Evolutionary conservation across 2,888 invertebrate genomes (phyloP).

Genomic region (Acanthosepion esculentum): DNA sequence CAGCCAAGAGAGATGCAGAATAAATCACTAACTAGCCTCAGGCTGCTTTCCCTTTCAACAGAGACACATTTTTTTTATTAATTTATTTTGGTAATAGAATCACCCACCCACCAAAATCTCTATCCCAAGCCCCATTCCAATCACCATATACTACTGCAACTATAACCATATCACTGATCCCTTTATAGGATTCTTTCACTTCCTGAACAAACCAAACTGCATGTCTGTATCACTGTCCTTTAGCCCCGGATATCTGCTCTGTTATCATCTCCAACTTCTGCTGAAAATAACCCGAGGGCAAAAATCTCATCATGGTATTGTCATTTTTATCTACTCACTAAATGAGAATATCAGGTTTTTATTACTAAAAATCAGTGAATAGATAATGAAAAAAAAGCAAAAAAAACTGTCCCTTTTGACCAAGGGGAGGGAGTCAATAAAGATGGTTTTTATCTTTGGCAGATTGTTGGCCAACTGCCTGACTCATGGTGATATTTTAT

Average conservation of each 20-base stretch:
- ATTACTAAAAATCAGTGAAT: slow-evolving; percentile 6
- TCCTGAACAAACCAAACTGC: neutral
- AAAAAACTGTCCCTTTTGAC: neutral
- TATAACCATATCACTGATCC: slow-evolving; percentile 18
- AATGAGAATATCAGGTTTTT: slow-evolving; percentile 4
- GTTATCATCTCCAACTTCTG: neutral
- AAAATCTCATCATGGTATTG: neutral
- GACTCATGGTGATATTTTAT: slow-evolving; percentile 20
- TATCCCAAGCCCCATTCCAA: neutral
- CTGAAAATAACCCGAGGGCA: neutral
- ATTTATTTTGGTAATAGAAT: neutral
- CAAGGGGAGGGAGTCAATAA: neutral
- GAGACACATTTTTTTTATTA: neutral
- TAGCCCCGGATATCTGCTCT: neutral
- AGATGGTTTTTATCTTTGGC: neutral
- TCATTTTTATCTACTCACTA: neutral
- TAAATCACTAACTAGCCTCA: neutral
- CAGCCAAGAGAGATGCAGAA: neutral
- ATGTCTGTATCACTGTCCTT: neutral
- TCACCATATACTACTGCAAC: neutral
- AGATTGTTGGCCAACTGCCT: neutral
- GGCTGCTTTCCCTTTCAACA: neutral
- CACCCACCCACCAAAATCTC: neutral
- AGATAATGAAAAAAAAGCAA: neutral
- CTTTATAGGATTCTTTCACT: neutral